phyloP scores from a whole-genome alignment of 2,888 invertebrate genomes.

The Sipunculus nudus region DNA sequence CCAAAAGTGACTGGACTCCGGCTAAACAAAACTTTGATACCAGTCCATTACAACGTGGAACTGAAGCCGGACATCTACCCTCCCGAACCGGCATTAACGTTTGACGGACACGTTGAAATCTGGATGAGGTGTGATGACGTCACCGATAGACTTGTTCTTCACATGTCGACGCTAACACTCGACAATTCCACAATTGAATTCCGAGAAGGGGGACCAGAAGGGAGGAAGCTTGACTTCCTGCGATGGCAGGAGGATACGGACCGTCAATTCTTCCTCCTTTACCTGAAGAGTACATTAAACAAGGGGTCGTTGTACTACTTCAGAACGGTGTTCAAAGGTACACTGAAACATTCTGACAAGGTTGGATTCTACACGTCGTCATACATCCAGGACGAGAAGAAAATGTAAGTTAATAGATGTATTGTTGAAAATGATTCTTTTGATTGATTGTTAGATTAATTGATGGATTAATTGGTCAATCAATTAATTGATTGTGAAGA shows the following conservation, averaged over 20 bases:
- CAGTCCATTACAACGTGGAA: constrained; percentile 11
- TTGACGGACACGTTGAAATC: constrained; percentile 7
- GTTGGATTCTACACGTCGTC: constrained; percentile 8
- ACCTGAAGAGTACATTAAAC: not conserved
- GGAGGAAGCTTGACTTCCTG: too few species aligned
- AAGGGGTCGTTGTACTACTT: not conserved
- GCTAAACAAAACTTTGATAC: constrained; percentile 8
- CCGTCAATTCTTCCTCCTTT: constrained; percentile 6
- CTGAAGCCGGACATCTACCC: constrained; percentile 3
- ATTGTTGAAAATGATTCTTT: too few species aligned
- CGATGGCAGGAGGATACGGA: constrained; percentile 12
- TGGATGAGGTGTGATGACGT: constrained; percentile 6
- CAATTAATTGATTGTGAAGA: too few species aligned
- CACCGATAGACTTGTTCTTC: constrained; percentile 3
- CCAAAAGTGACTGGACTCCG: too few species aligned
- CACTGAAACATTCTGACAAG: constrained; percentile 1
- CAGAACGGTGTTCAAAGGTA: constrained; percentile 10
- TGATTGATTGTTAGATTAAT: too few species aligned
- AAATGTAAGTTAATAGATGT: too few species aligned
- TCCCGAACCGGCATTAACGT: constrained; percentile 1
- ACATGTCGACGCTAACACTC: not conserved
- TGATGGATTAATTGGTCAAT: too few species aligned
- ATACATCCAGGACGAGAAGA: too few species aligned
- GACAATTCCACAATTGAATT: not conserved
- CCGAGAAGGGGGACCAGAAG: not conserved